Base-by-base conservation (phyloP, 2,113 vertebrate species). In the Ailuropoda melanoleuca region DNA sequence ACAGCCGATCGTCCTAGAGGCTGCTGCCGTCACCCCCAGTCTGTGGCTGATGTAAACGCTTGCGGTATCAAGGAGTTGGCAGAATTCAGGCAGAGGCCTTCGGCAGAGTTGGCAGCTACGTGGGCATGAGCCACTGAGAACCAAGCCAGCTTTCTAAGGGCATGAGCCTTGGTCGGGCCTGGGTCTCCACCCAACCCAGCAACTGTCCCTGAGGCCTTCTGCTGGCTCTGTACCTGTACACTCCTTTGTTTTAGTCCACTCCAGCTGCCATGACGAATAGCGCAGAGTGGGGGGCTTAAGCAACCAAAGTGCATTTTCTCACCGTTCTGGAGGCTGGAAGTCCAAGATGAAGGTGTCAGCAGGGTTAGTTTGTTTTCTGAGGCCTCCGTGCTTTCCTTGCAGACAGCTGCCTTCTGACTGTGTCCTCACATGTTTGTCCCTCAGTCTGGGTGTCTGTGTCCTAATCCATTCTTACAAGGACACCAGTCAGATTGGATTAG, bases 1-100 rank as follows among this genome's bases (percentile, higher is more conserved):
- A 37, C 8, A 55, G 37, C 48, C 9, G 21, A 2, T 18, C 11
- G 11, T 81, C 55, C 74, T 31, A 0, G 53, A 31, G 29, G 48
- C 24, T 11, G n/a, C 64, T 26, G 0, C 60, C 34, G 0, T 6
- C 1, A 5, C 34, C 29, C 24, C 18, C 2, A 7, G 72, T 24
- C 75, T 3, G 14, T n/a, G 19, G 50, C 84, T 60, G 17, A 18
- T 24, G 3, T 4, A 24, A 43, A 66, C 50, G 15, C 74, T 78
- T 3, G 23, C 39, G 82, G 39, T 31, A 1, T 24, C 23, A 37
- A 48, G 62, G 68, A 50, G 23, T 21, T 72, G 86, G 82, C 70
- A 17, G 77, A 15, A 11, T 0, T 9, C 39, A 26, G 62, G 10
- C n/a, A 0, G 43, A 50, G 56, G 58, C 17, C 1, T 31, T 48